phyloP scores from a whole-genome alignment of 2,888 invertebrate species.

The Scrobipalpa costella region DNA sequence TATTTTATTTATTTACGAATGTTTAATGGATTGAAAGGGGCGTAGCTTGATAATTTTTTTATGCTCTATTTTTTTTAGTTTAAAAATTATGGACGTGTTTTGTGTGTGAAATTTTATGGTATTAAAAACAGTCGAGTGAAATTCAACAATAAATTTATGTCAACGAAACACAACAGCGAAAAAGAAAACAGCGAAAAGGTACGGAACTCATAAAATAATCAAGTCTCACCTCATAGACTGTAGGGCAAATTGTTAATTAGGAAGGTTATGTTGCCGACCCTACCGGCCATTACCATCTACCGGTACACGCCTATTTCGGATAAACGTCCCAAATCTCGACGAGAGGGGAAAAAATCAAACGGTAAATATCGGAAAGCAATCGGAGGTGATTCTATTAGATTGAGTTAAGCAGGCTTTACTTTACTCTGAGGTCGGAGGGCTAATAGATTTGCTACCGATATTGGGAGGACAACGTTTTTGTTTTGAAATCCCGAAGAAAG shows the following conservation, averaged over 20 bases:
- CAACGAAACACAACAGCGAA: constrained; percentile 23
- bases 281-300: constrained; percentile 62
- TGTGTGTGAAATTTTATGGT: not conserved
- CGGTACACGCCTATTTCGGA: constrained; percentile 73
- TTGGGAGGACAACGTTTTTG: not conserved
- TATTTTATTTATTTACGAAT: constrained; percentile 51
- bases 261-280: constrained; percentile 70
- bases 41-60: constrained; percentile 9
- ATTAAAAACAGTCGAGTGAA: not conserved
- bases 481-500: not conserved
- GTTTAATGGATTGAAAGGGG: constrained; percentile 30
- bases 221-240: constrained; percentile 47
- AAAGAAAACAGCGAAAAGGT: constrained; percentile 34
- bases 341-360: constrained; percentile 74
- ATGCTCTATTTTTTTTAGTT: not conserved
- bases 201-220: constrained; percentile 42
- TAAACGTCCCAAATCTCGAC: constrained; percentile 70
- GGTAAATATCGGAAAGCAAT: constrained; percentile 79
- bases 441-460: constrained; percentile 48
- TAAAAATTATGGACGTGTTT: constrained; percentile 1
- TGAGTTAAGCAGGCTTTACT: constrained; percentile 60
- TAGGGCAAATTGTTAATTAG: constrained; percentile 68
- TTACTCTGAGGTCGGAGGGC: constrained; percentile 55
- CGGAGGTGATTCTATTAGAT: constrained; percentile 77
- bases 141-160: constrained; percentile 15